phyloP scores from a whole-genome alignment of 2,113 vertebrate species.

The Delphinus delphis region DNA sequence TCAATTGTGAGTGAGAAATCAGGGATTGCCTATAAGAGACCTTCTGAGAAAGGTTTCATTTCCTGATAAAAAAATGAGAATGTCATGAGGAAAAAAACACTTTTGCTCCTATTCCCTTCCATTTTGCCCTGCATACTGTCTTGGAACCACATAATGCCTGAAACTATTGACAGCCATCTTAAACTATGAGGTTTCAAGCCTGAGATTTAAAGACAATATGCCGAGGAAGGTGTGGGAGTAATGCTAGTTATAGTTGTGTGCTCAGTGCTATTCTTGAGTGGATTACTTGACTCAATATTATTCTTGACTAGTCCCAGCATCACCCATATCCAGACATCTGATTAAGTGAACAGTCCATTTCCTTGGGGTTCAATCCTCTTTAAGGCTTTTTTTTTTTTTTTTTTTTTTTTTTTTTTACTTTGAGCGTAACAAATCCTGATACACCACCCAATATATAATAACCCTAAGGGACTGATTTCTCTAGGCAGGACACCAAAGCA shows the following conservation, averaged over 20 bases:
- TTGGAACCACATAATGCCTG: background rate
- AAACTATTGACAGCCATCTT: background rate
- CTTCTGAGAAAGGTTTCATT: background rate
- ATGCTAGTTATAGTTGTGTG: background rate
- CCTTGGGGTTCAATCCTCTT: background rate
- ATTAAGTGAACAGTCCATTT: background rate
- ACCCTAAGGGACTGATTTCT: background rate
- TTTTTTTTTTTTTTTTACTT: background rate
- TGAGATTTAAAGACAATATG: background rate
- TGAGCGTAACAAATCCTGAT: background rate
- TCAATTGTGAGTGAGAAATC: background rate
- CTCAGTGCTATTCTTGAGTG: background rate
- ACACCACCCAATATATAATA: accelerated
- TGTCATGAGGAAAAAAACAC: background rate
- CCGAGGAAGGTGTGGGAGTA: background rate
- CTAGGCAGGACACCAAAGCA: background rate
- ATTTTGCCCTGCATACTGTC: background rate
- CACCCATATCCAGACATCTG: too few species aligned
- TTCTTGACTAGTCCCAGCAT: background rate
- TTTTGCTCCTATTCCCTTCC: background rate
- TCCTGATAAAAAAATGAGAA: background rate
- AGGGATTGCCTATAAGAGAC: background rate
- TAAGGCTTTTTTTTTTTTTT: accelerated
- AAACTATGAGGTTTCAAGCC: background rate
- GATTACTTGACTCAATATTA: background rate